These are phyloP conservation scores for Galemys pyrenaicus DNA, from an alignment of 2,113 vertebrate species.

Conservation along the genomic window DNA sequence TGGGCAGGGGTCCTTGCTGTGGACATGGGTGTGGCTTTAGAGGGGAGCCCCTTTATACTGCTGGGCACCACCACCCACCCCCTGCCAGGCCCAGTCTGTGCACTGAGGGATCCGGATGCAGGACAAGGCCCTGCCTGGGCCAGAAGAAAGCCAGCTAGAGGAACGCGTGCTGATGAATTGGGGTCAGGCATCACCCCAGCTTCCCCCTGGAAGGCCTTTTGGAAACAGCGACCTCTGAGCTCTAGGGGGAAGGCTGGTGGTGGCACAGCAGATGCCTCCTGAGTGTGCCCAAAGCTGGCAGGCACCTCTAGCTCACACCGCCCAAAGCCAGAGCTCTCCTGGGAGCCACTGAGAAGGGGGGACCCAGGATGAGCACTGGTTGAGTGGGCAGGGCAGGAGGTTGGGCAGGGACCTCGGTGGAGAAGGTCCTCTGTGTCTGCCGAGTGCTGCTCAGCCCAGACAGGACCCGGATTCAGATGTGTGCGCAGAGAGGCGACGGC, in stretches of 20 bases:
- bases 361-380: not conserved
- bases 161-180: not conserved
- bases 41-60: not conserved
- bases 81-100: too few species aligned
- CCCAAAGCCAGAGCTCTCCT: not conserved
- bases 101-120: not conserved
- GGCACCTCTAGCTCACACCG: not conserved
- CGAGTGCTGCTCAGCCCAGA: not conserved
- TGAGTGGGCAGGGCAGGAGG: too few species aligned
- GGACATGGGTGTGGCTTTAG: not conserved
- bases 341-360: not conserved
- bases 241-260: not conserved
- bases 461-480: not conserved
- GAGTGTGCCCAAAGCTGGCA: too few species aligned
- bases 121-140: not conserved
- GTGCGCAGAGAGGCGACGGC: not conserved
- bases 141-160: not conserved
- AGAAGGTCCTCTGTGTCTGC: too few species aligned
- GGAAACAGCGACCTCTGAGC: not conserved
- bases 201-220: too few species aligned
- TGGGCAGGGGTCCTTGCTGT: too few species aligned
- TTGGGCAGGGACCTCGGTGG: not conserved
- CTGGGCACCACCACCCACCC: too few species aligned
- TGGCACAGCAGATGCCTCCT: not conserved
- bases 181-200: too few species aligned